phyloP scores from a whole-genome alignment of 2,888 invertebrate species.

The Protophormia terraenovae region DNA sequence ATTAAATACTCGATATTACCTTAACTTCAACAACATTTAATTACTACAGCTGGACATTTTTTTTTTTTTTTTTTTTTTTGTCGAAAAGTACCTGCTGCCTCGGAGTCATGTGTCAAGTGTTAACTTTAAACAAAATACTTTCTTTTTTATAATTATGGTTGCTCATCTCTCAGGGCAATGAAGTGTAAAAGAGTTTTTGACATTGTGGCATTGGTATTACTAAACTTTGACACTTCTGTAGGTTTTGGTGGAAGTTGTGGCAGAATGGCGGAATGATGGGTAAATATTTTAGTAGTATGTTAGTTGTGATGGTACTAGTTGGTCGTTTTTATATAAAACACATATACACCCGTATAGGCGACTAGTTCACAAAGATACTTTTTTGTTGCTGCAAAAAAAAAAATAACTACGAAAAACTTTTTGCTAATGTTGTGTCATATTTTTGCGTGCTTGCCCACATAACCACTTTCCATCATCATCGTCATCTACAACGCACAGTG shows the following conservation, averaged over 20 bases:
- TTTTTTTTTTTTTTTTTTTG: no score
- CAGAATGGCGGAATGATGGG: background rate
- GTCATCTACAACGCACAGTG: slow-evolving; percentile 10
- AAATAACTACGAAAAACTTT: slow-evolving; percentile 14
- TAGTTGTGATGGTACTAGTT: slow-evolving; percentile 1
- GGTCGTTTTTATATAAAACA: background rate
- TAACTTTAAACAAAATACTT: slow-evolving; percentile 37
- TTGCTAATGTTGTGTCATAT: slow-evolving; percentile 63
- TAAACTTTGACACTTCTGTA: slow-evolving; percentile 61
- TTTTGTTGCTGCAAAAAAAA: background rate
- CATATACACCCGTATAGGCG: background rate
- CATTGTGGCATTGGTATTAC: slow-evolving; percentile 63
- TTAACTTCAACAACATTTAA: background rate
- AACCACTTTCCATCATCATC: slow-evolving; percentile 56
- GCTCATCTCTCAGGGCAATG: slow-evolving; percentile 62
- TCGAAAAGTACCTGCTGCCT: no score
- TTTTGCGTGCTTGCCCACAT: slow-evolving; percentile 51
- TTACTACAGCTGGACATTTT: no score
- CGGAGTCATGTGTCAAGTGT: slow-evolving; percentile 42
- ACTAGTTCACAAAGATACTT: background rate
- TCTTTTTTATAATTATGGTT: slow-evolving; percentile 58
- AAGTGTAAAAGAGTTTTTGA: slow-evolving; percentile 66
- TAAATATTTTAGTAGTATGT: slow-evolving; percentile 24
- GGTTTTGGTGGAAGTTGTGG: slow-evolving; percentile 37
- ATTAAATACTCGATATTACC: no score